phyloP scores from a whole-genome alignment of 92 coral and sea anemone species.

The Chrysogorgia sp. region DNA sequence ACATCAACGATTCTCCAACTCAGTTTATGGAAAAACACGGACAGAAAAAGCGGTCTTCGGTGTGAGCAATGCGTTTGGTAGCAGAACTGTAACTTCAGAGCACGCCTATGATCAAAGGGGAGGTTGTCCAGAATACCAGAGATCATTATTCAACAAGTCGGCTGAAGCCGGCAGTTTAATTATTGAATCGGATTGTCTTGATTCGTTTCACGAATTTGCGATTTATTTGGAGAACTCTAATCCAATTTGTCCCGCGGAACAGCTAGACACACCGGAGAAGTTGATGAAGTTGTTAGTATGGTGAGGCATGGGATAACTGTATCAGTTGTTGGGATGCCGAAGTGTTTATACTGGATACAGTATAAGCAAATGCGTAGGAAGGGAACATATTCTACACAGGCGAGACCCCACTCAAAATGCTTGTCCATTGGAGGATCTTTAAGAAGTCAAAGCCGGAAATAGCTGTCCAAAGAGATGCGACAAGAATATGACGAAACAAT shows the following conservation, averaged over 20 bases:
- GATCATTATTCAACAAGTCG: constrained; percentile 3
- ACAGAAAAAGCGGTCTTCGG: not conserved
- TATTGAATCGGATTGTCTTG: constrained; percentile 91
- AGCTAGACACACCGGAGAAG: constrained; percentile 94
- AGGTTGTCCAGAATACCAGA: not conserved
- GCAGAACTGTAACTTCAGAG: not conserved
- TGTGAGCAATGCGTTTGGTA: not conserved
- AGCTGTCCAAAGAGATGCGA: too few species aligned
- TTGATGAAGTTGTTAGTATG: constrained; percentile 83
- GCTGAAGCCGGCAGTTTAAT: constrained; percentile 26
- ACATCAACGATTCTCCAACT: not conserved
- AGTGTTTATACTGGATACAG: too few species aligned
- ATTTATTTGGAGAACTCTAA: constrained; percentile 83
- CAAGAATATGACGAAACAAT: too few species aligned
- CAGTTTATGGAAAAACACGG: not conserved
- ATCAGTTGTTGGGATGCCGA: too few species aligned
- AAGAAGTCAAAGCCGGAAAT: too few species aligned
- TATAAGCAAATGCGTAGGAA: too few species aligned
- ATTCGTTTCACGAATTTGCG: constrained; percentile 94
- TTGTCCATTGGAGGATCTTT: too few species aligned
- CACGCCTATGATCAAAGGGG: not conserved
- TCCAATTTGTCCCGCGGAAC: constrained; percentile 98
- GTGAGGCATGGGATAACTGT: constrained; percentile 1
- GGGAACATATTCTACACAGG: too few species aligned
- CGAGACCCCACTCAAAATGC: too few species aligned